Conservation (phyloP, 2,113 vertebrate species). For the Nesoenas mayeri region DNA sequence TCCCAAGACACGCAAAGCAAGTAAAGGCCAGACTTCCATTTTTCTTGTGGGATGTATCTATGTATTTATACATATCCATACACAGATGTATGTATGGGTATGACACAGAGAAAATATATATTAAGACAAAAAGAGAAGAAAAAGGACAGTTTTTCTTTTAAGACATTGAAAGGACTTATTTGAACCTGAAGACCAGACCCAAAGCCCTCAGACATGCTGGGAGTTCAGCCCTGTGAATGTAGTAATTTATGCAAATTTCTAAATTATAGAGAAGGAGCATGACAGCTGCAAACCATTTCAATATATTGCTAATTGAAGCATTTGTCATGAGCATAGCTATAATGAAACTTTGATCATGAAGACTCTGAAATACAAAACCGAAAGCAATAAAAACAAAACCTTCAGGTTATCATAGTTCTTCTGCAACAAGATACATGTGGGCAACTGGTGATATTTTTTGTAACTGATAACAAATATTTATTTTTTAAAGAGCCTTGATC, state of each 20-base stretch:
- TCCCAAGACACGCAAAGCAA: background rate
- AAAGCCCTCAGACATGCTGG: background rate
- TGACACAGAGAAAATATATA: too few relatives aligned
- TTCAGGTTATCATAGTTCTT: background rate
- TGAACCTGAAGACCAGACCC: background rate
- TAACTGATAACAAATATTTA: background rate
- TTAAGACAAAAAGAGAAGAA: background rate
- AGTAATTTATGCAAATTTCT: slow-evolving; percentile 9
- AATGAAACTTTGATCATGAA: background rate
- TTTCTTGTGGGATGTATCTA: background rate
- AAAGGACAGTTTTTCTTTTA: background rate
- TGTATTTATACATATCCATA: background rate
- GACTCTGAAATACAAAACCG: background rate
- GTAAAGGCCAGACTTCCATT: background rate
- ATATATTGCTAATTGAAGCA: background rate
- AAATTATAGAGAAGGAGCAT: background rate
- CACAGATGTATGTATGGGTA: background rate
- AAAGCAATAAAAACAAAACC: background rate
- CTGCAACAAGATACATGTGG: background rate
- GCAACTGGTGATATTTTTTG: background rate
- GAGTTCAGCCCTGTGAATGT: background rate
- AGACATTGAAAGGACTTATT: background rate
- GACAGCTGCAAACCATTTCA: background rate
- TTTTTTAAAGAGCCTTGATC: background rate
- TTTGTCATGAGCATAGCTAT: background rate